Evolutionary conservation across 2,113 vertebrate genomes (phyloP).

Genomic region (Petrocephalus microphthalmus): DNA sequence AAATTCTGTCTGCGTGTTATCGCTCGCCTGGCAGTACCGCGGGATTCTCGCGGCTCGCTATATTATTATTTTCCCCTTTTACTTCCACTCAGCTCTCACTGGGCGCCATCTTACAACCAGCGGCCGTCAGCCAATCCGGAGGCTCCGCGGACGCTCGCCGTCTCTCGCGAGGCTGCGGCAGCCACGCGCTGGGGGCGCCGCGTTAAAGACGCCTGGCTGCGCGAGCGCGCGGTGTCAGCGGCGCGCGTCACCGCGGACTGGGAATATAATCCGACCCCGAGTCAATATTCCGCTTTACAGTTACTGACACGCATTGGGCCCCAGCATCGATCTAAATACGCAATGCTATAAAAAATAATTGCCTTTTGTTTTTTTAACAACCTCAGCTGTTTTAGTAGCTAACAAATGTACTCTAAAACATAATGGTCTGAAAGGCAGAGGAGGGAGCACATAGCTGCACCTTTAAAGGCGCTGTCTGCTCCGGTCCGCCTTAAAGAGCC

Average conservation of each 20-base stretch:
- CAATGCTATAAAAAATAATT: background rate
- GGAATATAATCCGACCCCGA: background rate
- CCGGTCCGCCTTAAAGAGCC: constrained; percentile 74
- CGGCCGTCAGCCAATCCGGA: constrained; percentile 57
- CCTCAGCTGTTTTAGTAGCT: background rate
- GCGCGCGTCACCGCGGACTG: too few relatives aligned
- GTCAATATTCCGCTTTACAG: too few relatives aligned
- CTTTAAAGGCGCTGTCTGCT: constrained; percentile 60
- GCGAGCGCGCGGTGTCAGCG: too few relatives aligned
- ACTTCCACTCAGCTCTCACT: constrained; percentile 70
- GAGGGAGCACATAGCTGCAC: constrained; percentile 42
- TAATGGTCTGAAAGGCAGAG: background rate
- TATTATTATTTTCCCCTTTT: constrained; percentile 41
- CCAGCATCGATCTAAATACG: background rate
- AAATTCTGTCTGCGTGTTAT: background rate
- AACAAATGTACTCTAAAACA: background rate
- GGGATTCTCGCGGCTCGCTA: background rate
- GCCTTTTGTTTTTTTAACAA: background rate
- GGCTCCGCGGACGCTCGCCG: background rate
- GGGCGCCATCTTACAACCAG: constrained; percentile 77
- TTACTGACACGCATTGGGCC: background rate
- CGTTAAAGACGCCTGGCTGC: constrained; percentile 59
- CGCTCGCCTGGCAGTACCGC: background rate
- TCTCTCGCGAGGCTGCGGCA: constrained; percentile 53
- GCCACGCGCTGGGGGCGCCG: constrained; percentile 50